These are phyloP conservation scores for Malurus splendens DNA, from an alignment of 2,797 vertebrate species.

Conservation along the genomic window DNA sequence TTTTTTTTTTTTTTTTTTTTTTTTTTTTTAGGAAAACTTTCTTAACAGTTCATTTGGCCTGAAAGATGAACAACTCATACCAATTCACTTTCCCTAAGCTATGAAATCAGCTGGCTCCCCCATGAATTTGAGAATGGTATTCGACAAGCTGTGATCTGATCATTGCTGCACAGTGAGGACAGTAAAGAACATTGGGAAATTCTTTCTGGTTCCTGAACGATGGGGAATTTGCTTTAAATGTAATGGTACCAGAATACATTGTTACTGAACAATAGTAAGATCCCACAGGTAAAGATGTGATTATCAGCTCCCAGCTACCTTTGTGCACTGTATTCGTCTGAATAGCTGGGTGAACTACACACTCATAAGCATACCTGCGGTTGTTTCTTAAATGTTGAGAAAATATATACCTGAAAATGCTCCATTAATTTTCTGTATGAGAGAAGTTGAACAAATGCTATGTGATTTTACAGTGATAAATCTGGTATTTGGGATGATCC, in stretches of 20 bases:
- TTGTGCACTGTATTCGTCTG: background rate
- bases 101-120: background rate
- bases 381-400: conserved; percentile 12
- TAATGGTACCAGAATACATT: background rate
- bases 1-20: background rate
- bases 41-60: background rate
- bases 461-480: conserved; percentile 35
- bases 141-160: background rate
- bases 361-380: background rate
- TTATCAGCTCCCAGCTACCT: background rate
- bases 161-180: background rate
- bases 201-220: background rate
- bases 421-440: conserved; percentile 18
- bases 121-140: background rate
- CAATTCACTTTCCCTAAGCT: background rate
- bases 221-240: background rate
- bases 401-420: background rate
- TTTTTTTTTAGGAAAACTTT: background rate
- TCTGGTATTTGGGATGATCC: background rate
- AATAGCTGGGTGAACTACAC: background rate
- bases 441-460: conserved; percentile 11
- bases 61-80: background rate
- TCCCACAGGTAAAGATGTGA: background rate
- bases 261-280: background rate
- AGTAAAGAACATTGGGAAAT: background rate